Percentiles rank a stretch among this genome's conserved stretches.
These are phyloP conservation scores for Pseudachorutes palmiensis DNA, from an alignment of 1,140 invertebrate genomes.

Conservation along the genomic window DNA sequence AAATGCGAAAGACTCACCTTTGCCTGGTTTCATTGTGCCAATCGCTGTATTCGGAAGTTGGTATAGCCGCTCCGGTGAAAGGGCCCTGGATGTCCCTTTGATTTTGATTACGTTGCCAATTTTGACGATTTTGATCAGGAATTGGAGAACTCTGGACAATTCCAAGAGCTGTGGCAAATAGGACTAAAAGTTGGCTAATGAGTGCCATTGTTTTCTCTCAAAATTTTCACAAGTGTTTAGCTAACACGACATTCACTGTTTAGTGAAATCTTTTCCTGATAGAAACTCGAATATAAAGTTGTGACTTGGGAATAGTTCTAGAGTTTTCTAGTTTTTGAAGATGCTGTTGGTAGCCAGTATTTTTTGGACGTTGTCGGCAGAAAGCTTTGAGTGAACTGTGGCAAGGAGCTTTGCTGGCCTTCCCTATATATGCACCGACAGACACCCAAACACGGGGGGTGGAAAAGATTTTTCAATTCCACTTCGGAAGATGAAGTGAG, in stretches of 20 bases:
- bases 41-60: neutral
- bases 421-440: conserved; percentile 1
- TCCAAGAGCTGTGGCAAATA: neutral
- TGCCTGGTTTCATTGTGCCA: conserved; percentile 5
- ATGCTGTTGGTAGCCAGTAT: too few species aligned
- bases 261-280: too few species aligned
- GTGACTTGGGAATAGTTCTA: too few species aligned
- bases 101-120: neutral
- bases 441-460: conserved; percentile 1
- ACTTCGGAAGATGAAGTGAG: too few species aligned
- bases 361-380: neutral
- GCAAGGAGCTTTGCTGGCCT: neutral
- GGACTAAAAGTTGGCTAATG: too few species aligned
- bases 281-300: too few species aligned
- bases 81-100: neutral
- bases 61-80: neutral
- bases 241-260: too few species aligned
- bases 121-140: neutral
- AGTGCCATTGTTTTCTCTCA: too few species aligned
- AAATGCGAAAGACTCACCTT: neutral
- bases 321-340: neutral
- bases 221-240: too few species aligned
- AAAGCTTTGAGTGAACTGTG: neutral
- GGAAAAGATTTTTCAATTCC: neutral
- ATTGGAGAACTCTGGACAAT: neutral